A percentile compares a stretch with the other conserved stretches of the same genome.
Conservation (phyloP, 1,140 invertebrate species). For the Anagrus nilaparvatae region DNA sequence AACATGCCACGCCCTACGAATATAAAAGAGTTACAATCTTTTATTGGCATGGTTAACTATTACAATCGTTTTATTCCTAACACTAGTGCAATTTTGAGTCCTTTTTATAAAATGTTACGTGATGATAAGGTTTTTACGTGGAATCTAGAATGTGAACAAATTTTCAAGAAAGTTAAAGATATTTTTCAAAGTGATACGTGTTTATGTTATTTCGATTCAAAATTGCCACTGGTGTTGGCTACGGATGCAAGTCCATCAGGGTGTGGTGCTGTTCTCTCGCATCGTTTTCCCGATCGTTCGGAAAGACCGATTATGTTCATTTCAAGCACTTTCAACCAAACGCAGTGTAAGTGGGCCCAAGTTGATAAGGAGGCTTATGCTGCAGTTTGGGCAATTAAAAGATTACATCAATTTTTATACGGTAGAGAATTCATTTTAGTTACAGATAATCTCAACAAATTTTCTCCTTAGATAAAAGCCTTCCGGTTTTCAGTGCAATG, state of each 20-base stretch:
- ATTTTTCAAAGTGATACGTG: too few species aligned
- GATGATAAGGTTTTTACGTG: not conserved
- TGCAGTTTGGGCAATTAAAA: conserved; percentile 37
- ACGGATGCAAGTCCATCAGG: conserved; percentile 15
- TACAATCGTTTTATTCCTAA: not conserved
- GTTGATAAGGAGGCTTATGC: conserved; percentile 40
- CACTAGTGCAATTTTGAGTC: not conserved
- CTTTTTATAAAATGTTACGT: not conserved
- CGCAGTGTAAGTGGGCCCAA: conserved; percentile 39
- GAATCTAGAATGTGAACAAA: not conserved
- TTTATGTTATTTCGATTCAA: conserved; percentile 19
- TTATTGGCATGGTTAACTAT: not conserved
- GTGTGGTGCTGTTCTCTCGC: conserved; percentile 26
- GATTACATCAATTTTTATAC: conserved; percentile 34
- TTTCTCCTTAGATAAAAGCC: conserved; percentile 28
- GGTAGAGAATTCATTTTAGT: conserved; percentile 30
- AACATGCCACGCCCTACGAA: not conserved
- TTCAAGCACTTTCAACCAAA: conserved; percentile 32
- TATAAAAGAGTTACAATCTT: not conserved
- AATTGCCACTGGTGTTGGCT: conserved; percentile 14
- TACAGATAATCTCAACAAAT: conserved; percentile 40
- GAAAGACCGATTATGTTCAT: conserved; percentile 37
- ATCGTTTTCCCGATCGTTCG: conserved; percentile 24
- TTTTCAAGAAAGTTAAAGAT: too few species aligned
- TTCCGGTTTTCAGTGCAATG: conserved; percentile 22